These are phyloP conservation scores for Tetranychus piercei DNA, from an alignment of 2,888 invertebrate genomes.

Conservation along the genomic window DNA sequence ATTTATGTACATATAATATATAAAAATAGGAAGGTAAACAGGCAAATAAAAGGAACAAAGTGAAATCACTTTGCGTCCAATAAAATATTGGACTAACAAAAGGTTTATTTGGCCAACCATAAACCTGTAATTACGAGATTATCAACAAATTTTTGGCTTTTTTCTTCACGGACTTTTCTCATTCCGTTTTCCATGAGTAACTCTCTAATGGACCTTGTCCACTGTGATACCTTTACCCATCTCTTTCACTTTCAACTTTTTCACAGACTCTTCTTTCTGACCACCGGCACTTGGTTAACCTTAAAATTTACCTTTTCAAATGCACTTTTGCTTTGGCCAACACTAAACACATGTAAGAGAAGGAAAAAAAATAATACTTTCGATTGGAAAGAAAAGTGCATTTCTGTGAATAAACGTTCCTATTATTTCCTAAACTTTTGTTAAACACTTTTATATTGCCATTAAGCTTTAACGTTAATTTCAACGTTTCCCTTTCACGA, in stretches of 20 bases:
- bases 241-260: neutral
- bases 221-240: neutral
- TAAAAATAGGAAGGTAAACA: neutral
- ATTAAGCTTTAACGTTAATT: neutral
- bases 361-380: too few species aligned
- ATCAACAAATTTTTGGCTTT: neutral
- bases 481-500: neutral
- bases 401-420: too few species aligned
- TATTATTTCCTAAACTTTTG: too few species aligned
- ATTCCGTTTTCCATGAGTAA: neutral
- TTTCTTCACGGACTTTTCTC: neutral
- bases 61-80: neutral
- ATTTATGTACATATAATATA: too few species aligned
- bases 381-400: too few species aligned
- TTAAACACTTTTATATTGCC: neutral
- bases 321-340: neutral
- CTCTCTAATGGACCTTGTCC: neutral
- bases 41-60: neutral
- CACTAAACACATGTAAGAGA: neutral
- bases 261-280: neutral
- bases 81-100: neutral
- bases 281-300: neutral
- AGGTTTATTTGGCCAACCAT: neutral
- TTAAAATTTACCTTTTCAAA: too few species aligned
- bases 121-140: constrained; percentile 1